Conservation (phyloP, 2,888 invertebrate genomes). For the Pristionchus arcanus region DNA sequence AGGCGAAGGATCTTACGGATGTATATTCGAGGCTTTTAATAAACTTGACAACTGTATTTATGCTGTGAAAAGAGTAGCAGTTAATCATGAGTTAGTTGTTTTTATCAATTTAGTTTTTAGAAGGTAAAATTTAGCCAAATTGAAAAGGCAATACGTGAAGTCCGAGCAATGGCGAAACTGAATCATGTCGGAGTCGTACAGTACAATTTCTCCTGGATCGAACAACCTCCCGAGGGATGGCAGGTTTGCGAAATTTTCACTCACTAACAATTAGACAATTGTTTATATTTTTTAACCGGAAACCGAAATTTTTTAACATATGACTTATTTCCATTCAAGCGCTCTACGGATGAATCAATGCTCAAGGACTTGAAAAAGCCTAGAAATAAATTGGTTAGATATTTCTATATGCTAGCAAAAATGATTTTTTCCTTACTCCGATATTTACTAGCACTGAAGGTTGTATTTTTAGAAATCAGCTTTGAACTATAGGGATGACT, state of each 20-base stretch:
- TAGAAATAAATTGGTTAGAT: background rate
- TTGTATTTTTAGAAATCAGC: background rate
- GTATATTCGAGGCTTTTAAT: background rate
- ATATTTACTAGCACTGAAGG: too few relatives aligned
- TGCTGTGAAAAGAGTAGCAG: background rate
- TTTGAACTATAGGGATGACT: background rate
- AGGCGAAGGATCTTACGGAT: background rate
- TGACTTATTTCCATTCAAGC: slow-evolving; percentile 7
- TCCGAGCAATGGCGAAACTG: slow-evolving; percentile 4
- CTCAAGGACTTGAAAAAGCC: background rate
- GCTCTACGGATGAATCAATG: background rate
- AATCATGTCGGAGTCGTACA: background rate
- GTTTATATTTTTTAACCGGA: too few relatives aligned
- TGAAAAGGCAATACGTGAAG: background rate
- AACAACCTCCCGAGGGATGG: background rate
- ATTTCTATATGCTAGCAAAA: too few relatives aligned
- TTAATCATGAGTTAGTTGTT: background rate
- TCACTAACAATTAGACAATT: background rate
- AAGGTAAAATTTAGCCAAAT: background rate
- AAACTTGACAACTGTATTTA: background rate
- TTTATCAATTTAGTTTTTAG: too few relatives aligned
- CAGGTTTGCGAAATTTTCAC: background rate
- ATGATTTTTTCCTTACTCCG: background rate
- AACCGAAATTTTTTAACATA: background rate
- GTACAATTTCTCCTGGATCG: background rate